Percentiles rank a stretch among this genome's conserved stretches.
phyloP scores from a whole-genome alignment of 2,113 vertebrate genomes.

The Petaurus breviceps region DNA sequence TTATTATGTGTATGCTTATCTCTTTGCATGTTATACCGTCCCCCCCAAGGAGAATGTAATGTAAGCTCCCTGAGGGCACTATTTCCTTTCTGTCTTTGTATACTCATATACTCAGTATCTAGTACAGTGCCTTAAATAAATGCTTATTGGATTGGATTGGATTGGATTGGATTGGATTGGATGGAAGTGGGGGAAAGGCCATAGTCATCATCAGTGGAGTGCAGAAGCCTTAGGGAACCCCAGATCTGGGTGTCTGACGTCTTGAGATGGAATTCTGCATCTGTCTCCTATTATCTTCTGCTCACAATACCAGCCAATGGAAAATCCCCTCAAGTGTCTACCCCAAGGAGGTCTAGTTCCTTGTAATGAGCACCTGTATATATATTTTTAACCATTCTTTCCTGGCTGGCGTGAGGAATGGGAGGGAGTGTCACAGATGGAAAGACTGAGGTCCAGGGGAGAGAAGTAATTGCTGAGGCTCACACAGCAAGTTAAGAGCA shows the following conservation, averaged over 20 bases:
- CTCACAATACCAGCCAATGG: neutral
- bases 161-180: too few species aligned
- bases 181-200: neutral
- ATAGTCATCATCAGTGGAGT: neutral
- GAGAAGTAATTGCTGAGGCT: neutral
- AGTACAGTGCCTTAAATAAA: neutral
- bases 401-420: neutral
- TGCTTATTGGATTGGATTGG: neutral
- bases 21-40: neutral
- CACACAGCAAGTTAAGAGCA: neutral
- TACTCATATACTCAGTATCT: neutral
- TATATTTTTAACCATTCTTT: neutral
- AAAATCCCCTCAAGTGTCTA: neutral
- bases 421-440: neutral
- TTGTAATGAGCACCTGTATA: neutral
- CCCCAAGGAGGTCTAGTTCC: neutral
- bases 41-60: neutral
- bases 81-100: neutral
- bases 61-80: neutral
- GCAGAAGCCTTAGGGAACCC: neutral
- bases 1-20: neutral
- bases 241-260: neutral
- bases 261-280: neutral
- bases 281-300: neutral
- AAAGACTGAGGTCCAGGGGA: neutral